Conservation (phyloP, 2,888 invertebrate species). For the Macrophya annulata region DNA sequence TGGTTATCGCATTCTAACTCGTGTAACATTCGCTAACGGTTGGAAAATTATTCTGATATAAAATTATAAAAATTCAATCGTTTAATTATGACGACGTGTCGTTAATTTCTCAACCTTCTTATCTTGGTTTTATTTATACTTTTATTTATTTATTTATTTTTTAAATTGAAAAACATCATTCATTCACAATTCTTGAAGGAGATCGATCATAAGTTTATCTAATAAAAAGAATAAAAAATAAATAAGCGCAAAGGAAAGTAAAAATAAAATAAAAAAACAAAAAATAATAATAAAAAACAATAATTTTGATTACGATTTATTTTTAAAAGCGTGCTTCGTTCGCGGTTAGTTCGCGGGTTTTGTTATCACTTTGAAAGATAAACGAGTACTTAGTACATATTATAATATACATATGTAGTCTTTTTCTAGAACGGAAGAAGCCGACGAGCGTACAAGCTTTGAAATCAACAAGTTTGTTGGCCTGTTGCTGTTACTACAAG, state of each 20-base stretch:
- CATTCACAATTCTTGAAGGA: too few species aligned
- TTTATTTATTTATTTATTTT: neutral
- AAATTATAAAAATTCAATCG: neutral
- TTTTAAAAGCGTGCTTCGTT: neutral
- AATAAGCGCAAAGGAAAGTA: too few species aligned
- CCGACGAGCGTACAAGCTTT: neutral
- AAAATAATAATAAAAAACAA: neutral
- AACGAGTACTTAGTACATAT: neutral
- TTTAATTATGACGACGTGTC: neutral
- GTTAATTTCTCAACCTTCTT: neutral
- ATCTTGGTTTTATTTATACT: neutral
- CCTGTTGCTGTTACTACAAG: neutral
- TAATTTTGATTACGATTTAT: neutral
- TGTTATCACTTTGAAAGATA: neutral
- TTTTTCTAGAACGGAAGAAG: slow-evolving; percentile 50
- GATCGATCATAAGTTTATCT: too few species aligned
- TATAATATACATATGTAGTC: neutral
- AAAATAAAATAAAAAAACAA: neutral
- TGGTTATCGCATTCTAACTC: neutral
- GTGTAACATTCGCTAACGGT: neutral
- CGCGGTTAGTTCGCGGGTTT: slow-evolving; percentile 25
- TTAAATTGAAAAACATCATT: too few species aligned
- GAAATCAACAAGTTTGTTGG: slow-evolving; percentile 10
- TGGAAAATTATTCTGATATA: neutral
- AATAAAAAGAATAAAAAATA: too few species aligned